Evolutionary conservation across 2,113 vertebrate genomes (phyloP), one percentile per base, ranked within the genome.

Genomic region (Indicator indicator): DNA sequence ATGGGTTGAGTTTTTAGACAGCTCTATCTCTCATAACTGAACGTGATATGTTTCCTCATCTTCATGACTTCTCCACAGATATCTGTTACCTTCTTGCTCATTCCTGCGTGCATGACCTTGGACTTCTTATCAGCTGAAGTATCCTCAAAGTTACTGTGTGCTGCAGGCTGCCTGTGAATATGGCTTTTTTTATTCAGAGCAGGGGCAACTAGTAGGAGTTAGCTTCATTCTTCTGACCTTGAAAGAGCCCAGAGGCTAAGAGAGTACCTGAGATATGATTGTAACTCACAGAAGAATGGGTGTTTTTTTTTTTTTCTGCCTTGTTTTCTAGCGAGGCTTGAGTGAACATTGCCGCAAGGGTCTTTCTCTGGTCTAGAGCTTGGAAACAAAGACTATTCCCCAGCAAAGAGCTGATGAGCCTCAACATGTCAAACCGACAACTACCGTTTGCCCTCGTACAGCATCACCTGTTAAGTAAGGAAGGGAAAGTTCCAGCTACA

Each of bases 401-500:
- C 46, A 78, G 73, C 30, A 90, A 80, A 86, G 67, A 76, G 38
- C 50, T 88, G 94, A 94, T 90, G 76, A 89, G 88, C 92, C 80
- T 75, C 76, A 76, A 79, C 86, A 76, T 8, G 80, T 86, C 60
- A 83, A 86, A 86, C 36, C 0, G 0, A 69, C 0, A 0, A 65
- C 88, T 91, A 93, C 77, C 90, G 70, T 78, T 88, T 95, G 67
- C 90, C 70, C 73, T 86, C 32, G 2, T 72, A 54, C 5, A 3
- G 44, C 58, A 93, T 88, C 92, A 92, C 92, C 86, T 93, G 86
- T 67, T 90, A 90, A 90, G 72, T 74, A 90, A 92, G 80, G 90
- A 94, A 94, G 90, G 88, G 90, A 93, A 92, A 96, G 90, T 96
- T 96, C n/a, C 74, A 96, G 88, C 89, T 94, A 68, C 88, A 75